Evolutionary conservation across 2,113 vertebrate genomes (phyloP).

Genomic region (Menura novaehollandiae): DNA sequence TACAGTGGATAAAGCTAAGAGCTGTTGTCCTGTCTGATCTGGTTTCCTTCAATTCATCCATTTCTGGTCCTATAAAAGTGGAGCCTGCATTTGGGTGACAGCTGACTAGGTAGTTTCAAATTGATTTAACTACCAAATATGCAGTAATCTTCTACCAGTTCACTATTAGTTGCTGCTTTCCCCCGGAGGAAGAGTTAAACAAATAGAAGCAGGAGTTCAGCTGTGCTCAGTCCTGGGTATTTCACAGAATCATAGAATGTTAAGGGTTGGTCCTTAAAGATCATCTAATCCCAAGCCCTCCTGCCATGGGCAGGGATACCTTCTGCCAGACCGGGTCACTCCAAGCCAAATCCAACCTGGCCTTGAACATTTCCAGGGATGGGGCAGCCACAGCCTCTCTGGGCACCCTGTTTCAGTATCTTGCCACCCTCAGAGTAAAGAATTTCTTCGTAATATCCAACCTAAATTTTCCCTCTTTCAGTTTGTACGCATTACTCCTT

Average conservation of each 20-base stretch:
- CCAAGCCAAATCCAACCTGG: background rate
- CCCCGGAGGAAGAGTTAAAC: background rate
- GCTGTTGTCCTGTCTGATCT: background rate
- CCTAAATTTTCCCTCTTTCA: background rate
- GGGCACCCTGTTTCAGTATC: background rate
- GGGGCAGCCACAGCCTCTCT: background rate
- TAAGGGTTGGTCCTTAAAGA: background rate
- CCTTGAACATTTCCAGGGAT: background rate
- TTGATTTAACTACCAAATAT: background rate
- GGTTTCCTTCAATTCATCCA: background rate
- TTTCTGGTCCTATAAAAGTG: background rate
- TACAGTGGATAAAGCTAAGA: background rate
- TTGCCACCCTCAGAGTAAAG: background rate
- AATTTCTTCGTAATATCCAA: background rate
- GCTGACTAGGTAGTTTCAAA: background rate
- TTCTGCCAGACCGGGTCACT: background rate
- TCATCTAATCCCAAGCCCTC: background rate
- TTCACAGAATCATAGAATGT: background rate
- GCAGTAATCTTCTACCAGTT: background rate
- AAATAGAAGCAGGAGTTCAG: background rate
- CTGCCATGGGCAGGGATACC: background rate
- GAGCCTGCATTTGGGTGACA: background rate
- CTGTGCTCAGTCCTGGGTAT: background rate
- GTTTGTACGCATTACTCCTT: background rate
- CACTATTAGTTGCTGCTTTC: background rate